Percentiles rank a stretch among this genome's conserved stretches.
Evolutionary conservation across 2,888 invertebrate genomes (phyloP).

Genomic region (Ceramica pisi): DNA sequence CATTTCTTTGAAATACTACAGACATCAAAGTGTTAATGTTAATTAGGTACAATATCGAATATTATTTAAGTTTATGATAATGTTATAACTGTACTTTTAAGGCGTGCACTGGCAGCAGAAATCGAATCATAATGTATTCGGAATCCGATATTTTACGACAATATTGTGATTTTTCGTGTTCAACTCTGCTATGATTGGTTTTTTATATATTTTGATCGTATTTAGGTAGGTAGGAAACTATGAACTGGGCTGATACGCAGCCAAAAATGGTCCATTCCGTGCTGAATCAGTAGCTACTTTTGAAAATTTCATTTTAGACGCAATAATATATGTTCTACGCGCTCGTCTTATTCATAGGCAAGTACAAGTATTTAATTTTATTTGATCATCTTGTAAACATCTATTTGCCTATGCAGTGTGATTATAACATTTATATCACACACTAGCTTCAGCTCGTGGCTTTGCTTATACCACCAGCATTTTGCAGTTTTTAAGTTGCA

Average conservation of each 20-base stretch:
- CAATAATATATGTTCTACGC: not conserved
- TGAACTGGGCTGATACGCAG: not conserved
- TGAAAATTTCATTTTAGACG: not conserved
- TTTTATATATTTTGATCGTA: conserved; percentile 10
- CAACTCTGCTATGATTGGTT: conserved; percentile 32
- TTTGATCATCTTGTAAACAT: not conserved
- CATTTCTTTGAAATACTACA: conserved; percentile 6
- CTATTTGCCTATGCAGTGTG: not conserved
- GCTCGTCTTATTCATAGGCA: not conserved
- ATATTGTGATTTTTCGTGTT: conserved; percentile 42
- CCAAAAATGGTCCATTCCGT: too few relatives aligned
- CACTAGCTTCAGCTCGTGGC: not conserved
- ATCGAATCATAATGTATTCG: conserved; percentile 49
- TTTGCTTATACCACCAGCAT: not conserved
- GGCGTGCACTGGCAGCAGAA: conserved; percentile 21
- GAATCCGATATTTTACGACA: conserved; percentile 44
- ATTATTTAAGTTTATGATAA: conserved; percentile 60
- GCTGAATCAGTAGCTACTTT: not conserved
- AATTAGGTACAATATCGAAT: conserved; percentile 10
- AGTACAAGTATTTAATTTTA: not conserved
- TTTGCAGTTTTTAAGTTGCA: not conserved
- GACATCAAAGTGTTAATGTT: conserved; percentile 13
- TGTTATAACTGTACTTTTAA: conserved; percentile 54
- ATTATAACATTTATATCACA: not conserved
- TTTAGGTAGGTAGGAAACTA: not conserved